Evolutionary conservation across 2,113 vertebrate species (phyloP).

Genomic region (Xiphophorus maculatus): DNA sequence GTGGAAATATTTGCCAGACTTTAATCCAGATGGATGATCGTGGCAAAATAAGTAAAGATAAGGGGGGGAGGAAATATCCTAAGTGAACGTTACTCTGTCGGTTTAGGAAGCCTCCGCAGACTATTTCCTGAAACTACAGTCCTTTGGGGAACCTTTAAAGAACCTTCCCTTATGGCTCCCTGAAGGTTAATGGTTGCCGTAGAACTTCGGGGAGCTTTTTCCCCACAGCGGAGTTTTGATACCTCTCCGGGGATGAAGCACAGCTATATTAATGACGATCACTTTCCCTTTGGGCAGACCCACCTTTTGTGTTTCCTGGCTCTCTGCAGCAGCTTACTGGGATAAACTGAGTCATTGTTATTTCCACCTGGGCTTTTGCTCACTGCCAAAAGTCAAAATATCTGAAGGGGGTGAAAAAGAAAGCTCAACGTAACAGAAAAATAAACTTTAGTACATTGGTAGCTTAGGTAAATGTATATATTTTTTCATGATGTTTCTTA

Average conservation of each 20-base stretch:
- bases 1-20: not conserved
- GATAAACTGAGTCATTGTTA: conserved; percentile 16
- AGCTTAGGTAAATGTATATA: not conserved
- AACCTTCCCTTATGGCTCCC: not conserved
- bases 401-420: not conserved
- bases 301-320: not conserved
- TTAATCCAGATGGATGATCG: not conserved
- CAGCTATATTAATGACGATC: not conserved
- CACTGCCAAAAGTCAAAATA: not conserved
- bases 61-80: not conserved
- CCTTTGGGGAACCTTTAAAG: not conserved
- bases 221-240: not conserved
- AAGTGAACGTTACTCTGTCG: not conserved
- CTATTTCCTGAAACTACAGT: not conserved
- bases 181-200: not conserved
- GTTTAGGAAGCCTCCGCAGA: not conserved
- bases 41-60: too few relatives aligned
- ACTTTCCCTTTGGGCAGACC: conserved; percentile 3
- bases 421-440: not conserved
- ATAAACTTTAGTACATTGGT: not conserved
- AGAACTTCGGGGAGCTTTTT: not conserved
- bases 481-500: not conserved
- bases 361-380: conserved; percentile 2
- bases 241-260: not conserved
- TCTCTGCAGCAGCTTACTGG: not conserved